Evolutionary conservation across 2,888 invertebrate genomes (phyloP).

Genomic region (Rhyacophila evoluta): DNA sequence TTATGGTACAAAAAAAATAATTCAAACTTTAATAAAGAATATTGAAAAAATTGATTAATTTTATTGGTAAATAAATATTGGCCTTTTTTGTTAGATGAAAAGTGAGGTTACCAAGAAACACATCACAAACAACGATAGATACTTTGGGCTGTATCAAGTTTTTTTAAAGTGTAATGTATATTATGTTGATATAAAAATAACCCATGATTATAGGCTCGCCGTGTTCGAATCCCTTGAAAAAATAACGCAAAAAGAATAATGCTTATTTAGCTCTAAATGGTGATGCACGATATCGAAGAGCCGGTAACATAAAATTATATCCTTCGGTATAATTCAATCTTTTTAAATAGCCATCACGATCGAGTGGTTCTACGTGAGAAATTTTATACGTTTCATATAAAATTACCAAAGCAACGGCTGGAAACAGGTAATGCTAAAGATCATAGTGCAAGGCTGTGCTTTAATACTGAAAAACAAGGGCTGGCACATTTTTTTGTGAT

Average conservation of each 20-base stretch:
- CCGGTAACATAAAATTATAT: conserved; percentile 35
- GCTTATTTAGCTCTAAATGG: conserved; percentile 36
- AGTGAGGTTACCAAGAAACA: too few relatives aligned
- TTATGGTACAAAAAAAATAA: too few relatives aligned
- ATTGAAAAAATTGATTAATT: too few relatives aligned
- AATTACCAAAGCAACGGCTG: conserved; percentile 41
- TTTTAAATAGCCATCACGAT: conserved; percentile 51
- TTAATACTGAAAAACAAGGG: conserved; percentile 5
- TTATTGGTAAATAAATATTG: too few relatives aligned
- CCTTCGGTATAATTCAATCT: conserved; percentile 42
- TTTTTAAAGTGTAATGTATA: too few relatives aligned
- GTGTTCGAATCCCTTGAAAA: not conserved
- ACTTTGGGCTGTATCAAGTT: too few relatives aligned
- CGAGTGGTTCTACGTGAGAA: conserved; percentile 51
- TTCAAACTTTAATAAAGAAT: too few relatives aligned
- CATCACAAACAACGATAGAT: too few relatives aligned
- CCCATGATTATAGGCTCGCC: not conserved
- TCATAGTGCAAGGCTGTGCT: conserved; percentile 45
- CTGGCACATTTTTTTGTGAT: too few relatives aligned
- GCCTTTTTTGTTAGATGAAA: too few relatives aligned
- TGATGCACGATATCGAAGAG: conserved; percentile 39
- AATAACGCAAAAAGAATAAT: not conserved
- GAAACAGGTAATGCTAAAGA: conserved; percentile 40
- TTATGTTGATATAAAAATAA: too few relatives aligned
- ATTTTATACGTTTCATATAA: conserved; percentile 45